These are phyloP conservation scores for Seriola quinqueradiata DNA, from an alignment of 2,113 vertebrate species.

Conservation along the genomic window DNA sequence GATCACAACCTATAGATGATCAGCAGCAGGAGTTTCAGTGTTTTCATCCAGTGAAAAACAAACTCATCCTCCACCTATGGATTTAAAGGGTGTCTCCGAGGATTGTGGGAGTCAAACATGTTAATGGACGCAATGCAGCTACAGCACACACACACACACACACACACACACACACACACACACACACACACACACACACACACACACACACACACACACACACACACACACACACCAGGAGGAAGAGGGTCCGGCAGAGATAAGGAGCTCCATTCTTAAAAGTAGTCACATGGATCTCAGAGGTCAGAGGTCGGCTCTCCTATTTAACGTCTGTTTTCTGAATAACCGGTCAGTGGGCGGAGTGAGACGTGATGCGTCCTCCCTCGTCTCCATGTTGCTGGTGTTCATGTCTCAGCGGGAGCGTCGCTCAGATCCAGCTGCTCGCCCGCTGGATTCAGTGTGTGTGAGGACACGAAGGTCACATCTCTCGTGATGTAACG, in stretches of 20 bases:
- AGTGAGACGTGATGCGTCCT: not conserved
- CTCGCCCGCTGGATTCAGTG: not conserved
- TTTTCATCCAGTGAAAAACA: no score
- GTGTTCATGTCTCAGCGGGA: slow-evolving; percentile 11
- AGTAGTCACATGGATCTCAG: not conserved
- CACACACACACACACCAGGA: not conserved
- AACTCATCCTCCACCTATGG: not conserved
- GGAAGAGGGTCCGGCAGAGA: not conserved
- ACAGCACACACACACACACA: not conserved
- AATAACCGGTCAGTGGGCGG: not conserved
- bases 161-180: not conserved
- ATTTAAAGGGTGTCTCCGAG: not conserved
- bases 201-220: not conserved
- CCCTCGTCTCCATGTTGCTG: not conserved
- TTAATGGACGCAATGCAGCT: not conserved
- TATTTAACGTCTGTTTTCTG: not conserved
- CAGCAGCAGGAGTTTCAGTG: not conserved
- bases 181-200: not conserved
- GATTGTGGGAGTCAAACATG: not conserved
- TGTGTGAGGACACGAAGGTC: no score
- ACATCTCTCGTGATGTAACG: no score
- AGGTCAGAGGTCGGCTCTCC: slow-evolving; percentile 2
- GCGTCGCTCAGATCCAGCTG: slow-evolving; percentile 6
- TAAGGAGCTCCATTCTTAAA: not conserved
- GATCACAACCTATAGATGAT: no score